phyloP scores from a whole-genome alignment of 2,888 invertebrate species.

The Pachydiplax longipennis region DNA sequence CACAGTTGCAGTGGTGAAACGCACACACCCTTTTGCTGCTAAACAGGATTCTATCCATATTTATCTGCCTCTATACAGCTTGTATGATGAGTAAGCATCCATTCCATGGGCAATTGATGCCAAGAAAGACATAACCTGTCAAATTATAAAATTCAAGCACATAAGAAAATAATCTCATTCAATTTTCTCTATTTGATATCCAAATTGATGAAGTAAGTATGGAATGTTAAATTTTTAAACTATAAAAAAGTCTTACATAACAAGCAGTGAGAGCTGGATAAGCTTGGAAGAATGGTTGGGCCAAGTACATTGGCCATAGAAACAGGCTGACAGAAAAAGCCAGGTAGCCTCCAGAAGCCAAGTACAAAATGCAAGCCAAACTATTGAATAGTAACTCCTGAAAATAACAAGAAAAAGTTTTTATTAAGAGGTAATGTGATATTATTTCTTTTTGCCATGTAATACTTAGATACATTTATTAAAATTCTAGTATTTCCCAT shows the following conservation, averaged over 20 bases:
- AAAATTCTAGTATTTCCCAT: too few species aligned
- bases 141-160: neutral
- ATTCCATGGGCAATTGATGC: conserved; percentile 3
- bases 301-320: neutral
- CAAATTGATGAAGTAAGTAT: too few species aligned
- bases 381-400: neutral
- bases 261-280: neutral
- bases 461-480: too few species aligned
- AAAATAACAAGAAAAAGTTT: too few species aligned
- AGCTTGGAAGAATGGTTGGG: neutral
- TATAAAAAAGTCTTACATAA: neutral
- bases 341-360: conserved; percentile 9
- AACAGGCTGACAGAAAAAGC: neutral
- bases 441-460: too few species aligned
- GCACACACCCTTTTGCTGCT: too few species aligned
- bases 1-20: too few species aligned
- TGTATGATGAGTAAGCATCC: conserved; percentile 9
- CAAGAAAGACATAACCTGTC: neutral
- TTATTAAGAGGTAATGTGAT: too few species aligned
- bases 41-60: neutral
- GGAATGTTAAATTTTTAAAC: neutral
- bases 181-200: too few species aligned
- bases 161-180: too few species aligned
- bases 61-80: neutral
- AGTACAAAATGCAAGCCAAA: neutral